phyloP scores from a whole-genome alignment of 2,888 invertebrate species.

The Metopia argyrocephala region DNA sequence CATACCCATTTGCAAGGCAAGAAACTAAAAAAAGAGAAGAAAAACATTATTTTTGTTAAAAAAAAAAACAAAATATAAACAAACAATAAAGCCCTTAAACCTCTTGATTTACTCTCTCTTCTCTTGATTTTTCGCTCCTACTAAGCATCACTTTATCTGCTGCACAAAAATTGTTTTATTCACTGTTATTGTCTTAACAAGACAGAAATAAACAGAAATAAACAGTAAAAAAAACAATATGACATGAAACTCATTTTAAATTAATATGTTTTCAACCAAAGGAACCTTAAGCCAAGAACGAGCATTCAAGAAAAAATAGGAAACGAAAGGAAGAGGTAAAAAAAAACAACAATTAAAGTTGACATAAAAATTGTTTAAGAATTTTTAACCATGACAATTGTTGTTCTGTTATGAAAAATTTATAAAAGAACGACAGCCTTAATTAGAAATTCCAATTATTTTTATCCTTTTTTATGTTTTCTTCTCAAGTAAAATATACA shows the following conservation, averaged over 20 bases:
- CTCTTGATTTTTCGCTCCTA: neutral
- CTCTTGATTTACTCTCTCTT: neutral
- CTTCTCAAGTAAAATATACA: neutral
- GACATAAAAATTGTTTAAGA: neutral
- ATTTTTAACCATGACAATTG: neutral
- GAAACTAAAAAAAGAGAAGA: neutral
- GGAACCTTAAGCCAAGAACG: neutral
- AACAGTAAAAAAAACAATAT: neutral
- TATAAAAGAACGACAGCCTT: neutral
- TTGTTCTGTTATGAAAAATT: neutral
- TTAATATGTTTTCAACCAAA: neutral
- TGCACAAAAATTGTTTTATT: too few species aligned
- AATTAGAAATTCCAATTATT: neutral
- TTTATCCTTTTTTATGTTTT: neutral
- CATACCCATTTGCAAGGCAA: too few species aligned
- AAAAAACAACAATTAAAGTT: conserved; percentile 4
- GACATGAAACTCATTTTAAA: conserved; percentile 4
- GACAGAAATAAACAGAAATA: too few species aligned
- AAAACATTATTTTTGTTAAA: neutral
- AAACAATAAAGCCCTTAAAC: neutral
- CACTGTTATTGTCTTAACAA: neutral
- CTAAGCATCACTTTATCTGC: too few species aligned
- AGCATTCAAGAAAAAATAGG: neutral
- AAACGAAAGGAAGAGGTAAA: neutral
- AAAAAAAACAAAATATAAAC: neutral